Evolutionary conservation across 2,113 vertebrate species (phyloP), one percentile per base, ranked within the genome.

Genomic region (Zosterops borbonicus): DNA sequence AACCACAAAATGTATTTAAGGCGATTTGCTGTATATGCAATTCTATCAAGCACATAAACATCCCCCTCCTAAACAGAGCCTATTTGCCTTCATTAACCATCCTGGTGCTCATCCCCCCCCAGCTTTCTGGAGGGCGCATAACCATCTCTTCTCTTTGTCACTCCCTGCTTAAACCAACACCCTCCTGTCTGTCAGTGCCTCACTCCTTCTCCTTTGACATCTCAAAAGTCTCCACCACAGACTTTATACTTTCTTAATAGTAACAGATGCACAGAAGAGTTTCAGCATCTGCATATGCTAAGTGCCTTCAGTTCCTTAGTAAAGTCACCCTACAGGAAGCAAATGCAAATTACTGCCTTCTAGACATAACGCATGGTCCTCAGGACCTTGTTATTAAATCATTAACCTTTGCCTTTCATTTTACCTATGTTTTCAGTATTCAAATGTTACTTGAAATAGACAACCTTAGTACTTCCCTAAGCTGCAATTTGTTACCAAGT

Each of bases 301-400:
- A 89, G 68, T 37, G 44, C 14, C 76, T 42, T 76, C 69, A 59
- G 80, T 60, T 86, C 80, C 59, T 59, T 50, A 82, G 35, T 52
- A 44, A 94, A 94, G 73, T 59, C 87, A 87, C 59, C 56, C 63
- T 90, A 68, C 86, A 89, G 92, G 90, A 94, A 92, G 15, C 56
- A 78, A 96, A 94, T 81, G 76, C 73, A 95, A 95, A 96, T 89
- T 46, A n/a, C 41, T 91, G 65, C 77, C 73, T 86, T 81, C 83
- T 47, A 87, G 74, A 86, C 41, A 58, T 29, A 56, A 70, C 65
- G 65, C 69, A 68, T 2, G 0, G 49, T 90, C 41, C 65, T 31
- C 21, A 11, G 20, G 69, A 91, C 83, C 68, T 93, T 81, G 49
- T 75, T 68, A 95, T 89, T 95, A 96, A 90, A 64, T 29, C 56